Evolutionary conservation across 1,140 invertebrate species (phyloP), one percentile per base, ranked within the genome.

Genomic region (Agrypnia vestita): DNA sequence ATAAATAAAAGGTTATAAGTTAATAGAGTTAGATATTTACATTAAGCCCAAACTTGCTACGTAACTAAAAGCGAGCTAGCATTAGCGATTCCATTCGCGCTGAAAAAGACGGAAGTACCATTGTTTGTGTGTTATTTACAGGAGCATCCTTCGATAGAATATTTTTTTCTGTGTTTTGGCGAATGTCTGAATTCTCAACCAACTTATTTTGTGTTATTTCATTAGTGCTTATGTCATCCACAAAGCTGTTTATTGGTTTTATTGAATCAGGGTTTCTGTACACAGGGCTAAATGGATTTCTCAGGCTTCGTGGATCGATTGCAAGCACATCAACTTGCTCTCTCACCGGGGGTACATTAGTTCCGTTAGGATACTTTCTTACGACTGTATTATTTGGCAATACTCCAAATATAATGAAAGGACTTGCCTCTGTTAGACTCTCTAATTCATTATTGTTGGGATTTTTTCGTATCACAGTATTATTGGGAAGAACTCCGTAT

Each of bases 331-430:
- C 89, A 87, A 90, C 88, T 86, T 87, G 86, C 89, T 91, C 85
- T 90, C 90, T 87, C 87, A 90, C 91, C 86, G 92, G 91, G 87
- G 93, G 92, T 88, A 94, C 92, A 88, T 92, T 86, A 84, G 93
- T 94, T 87, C 93, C 93, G 84, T 94, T 94, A 56, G 93, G 93
- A 84, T 92, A 94, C 86, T 93, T 94, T 85, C 92, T 91, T 84
- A 94, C 91, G 86, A 94, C 87, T 85, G 91, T 93, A 85, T 93
- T 93, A 89, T 94, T 93, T 83, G 93, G 93, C 86, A 91, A 92
- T 83, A 94, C 91, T 85, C 93, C 93, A 84, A 93, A 93, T 86
- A 94, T 91, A 81, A 94, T 91, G 86, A 91, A 94, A 76, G 93
- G 93, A 84, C 92, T 93, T 83, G 92, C 90, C 84, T 93, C 90